Conservation (phyloP, 2,888 invertebrate genomes). For the Trachelus tabidus region DNA sequence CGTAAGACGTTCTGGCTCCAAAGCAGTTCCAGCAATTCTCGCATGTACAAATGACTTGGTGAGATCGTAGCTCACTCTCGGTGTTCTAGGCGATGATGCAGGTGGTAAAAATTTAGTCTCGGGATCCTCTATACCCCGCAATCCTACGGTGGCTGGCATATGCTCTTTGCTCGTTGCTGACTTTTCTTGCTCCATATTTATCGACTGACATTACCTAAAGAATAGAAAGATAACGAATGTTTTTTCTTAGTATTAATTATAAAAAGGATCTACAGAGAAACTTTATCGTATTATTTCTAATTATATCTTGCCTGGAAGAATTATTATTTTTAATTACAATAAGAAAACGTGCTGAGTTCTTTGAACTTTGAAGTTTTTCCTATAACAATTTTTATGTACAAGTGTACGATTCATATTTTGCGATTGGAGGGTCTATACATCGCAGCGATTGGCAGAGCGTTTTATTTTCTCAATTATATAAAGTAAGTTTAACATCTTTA, state of each 20-base stretch:
- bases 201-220: not conserved
- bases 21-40: conserved; percentile 10
- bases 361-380: not conserved
- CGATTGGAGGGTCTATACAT: not conserved
- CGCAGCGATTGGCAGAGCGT: not conserved
- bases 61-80: conserved; percentile 19
- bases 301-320: not conserved
- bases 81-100: not conserved
- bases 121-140: not conserved
- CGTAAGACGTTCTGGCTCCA: conserved; percentile 5
- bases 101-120: not conserved
- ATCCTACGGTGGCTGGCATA: not conserved
- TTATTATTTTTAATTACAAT: not conserved
- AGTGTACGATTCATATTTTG: not conserved
- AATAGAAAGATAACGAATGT: not conserved
- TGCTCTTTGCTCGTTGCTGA: not conserved
- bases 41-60: conserved; percentile 20
- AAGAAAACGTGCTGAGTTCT: not conserved
- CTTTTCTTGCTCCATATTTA: not conserved
- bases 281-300: not conserved
- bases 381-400: not conserved
- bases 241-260: not conserved
- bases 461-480: not conserved
- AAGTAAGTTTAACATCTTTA: not conserved
- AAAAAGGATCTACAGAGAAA: too few relatives aligned